phyloP scores from a whole-genome alignment of 2,888 invertebrate species.

The Cotesia congregata region DNA sequence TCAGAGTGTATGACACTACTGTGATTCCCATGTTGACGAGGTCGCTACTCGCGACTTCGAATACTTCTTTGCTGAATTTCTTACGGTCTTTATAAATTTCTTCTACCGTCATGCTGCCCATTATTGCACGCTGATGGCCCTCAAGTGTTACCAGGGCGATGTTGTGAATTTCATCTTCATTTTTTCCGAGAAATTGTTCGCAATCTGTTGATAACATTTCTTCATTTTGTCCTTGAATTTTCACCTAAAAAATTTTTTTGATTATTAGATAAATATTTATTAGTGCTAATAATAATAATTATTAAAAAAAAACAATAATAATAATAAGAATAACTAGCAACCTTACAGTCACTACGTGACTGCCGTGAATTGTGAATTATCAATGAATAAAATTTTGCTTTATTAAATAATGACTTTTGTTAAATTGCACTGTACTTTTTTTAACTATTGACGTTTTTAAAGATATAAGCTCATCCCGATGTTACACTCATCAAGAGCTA shows the following conservation, averaged over 20 bases:
- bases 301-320: neutral
- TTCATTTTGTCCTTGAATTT: constrained; percentile 90
- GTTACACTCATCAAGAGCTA: no score
- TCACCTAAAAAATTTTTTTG: constrained; percentile 74
- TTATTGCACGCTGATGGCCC: constrained; percentile 94
- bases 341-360: no score
- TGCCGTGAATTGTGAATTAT: no score
- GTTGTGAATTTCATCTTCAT: constrained; percentile 89
- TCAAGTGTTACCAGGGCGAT: constrained; percentile 93
- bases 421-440: no score
- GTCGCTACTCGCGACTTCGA: constrained; percentile 95
- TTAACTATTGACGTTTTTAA: no score
- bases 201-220: constrained; percentile 93
- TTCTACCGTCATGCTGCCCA: constrained; percentile 97
- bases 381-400: no score
- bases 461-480: no score
- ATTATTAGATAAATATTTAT: constrained; percentile 20
- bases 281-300: constrained; percentile 20
- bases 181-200: constrained; percentile 93
- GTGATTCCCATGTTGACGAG: constrained; percentile 97
- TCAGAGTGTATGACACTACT: constrained; percentile 93
- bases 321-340: no score
- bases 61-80: constrained; percentile 95
- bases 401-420: no score
- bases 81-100: constrained; percentile 97